phyloP scores from a whole-genome alignment of 2,797 vertebrate genomes.

The Falco cherrug region DNA sequence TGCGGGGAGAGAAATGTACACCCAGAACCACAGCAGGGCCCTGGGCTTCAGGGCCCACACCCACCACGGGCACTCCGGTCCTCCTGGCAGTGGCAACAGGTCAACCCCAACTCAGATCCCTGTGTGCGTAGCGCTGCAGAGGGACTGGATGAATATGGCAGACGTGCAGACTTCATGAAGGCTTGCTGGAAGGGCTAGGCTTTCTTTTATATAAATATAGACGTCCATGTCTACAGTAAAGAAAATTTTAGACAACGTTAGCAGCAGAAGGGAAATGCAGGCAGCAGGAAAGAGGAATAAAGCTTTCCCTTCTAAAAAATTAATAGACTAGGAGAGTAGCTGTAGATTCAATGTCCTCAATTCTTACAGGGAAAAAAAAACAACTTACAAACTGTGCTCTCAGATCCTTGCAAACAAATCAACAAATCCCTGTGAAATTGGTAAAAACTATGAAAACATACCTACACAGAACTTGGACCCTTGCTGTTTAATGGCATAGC shows the following conservation, averaged over 20 bases:
- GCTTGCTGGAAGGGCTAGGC: not conserved
- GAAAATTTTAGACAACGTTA: not conserved
- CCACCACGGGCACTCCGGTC: accelerated
- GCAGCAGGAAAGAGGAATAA: not conserved
- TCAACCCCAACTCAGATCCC: accelerated
- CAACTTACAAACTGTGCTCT: not conserved
- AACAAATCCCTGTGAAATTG: not conserved
- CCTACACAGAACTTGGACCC: not conserved
- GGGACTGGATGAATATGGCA: not conserved
- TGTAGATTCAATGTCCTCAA: not conserved
- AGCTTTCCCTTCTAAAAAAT: not conserved
- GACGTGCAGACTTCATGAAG: not conserved
- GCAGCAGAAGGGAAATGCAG: not conserved
- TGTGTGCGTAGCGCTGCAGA: not conserved
- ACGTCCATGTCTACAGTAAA: not conserved
- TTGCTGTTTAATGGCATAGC: not conserved
- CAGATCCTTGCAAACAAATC: not conserved
- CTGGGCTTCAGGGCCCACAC: not conserved
- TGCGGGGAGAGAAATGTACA: accelerated
- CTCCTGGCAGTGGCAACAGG: not conserved
- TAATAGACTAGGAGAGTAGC: not conserved
- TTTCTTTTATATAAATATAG: not conserved
- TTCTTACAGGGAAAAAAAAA: not conserved
- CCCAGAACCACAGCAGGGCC: not conserved
- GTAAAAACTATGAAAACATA: not conserved